phyloP scores from a whole-genome alignment of 2,113 vertebrate genomes.

The Phrynosoma platyrhinos region DNA sequence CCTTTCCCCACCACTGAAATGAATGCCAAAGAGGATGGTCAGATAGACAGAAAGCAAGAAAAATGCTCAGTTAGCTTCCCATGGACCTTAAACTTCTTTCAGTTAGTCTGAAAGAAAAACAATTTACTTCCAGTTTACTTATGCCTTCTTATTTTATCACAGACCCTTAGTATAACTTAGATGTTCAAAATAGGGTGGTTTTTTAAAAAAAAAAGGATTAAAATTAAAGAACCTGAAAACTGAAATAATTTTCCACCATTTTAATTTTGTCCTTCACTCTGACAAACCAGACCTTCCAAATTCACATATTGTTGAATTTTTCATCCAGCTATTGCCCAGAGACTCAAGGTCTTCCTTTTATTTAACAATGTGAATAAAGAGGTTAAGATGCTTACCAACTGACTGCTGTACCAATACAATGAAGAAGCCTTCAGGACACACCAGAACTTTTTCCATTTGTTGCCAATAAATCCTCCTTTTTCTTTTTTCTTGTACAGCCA shows the following conservation, averaged over 20 bases:
- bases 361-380: background rate
- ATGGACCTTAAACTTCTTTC: background rate
- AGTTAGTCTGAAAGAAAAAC: background rate
- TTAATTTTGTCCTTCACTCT: background rate
- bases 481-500: constrained; percentile 98
- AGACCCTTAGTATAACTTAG: background rate
- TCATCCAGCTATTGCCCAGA: background rate
- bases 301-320: background rate
- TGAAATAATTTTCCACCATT: background rate
- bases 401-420: constrained; percentile 93
- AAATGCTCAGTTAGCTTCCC: background rate
- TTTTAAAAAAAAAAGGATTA: constrained; percentile 9
- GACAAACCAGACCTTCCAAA: background rate
- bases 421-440: constrained; percentile 93
- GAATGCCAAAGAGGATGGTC: background rate
- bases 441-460: constrained; percentile 99
- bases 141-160: background rate
- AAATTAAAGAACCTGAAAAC: background rate
- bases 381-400: constrained; percentile 84
- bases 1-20: background rate
- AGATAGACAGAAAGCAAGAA: background rate
- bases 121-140: background rate
- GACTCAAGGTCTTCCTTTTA: background rate
- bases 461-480: constrained; percentile 90
- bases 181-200: background rate